These are phyloP conservation scores for Pseudorhombus dupliciocellatus DNA, from an alignment of 2,113 vertebrate genomes.

Conservation along the genomic window DNA sequence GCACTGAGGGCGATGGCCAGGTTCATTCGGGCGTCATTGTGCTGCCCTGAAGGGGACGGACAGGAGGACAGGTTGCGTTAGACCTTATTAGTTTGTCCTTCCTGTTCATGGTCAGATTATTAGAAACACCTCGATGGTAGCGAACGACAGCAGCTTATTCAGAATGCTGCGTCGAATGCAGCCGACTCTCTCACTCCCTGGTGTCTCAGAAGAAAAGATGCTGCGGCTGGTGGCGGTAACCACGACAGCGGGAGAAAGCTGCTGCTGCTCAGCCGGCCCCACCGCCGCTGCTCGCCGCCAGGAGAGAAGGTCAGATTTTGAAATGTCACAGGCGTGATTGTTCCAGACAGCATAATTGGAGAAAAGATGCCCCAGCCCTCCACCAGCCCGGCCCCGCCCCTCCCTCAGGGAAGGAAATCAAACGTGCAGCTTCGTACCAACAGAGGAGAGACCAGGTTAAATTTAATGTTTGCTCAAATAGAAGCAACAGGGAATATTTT, in stretches of 20 bases:
- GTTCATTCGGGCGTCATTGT: constrained; percentile 98
- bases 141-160: background rate
- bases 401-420: constrained; percentile 38
- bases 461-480: no score
- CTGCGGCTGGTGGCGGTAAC: constrained; percentile 35
- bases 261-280: constrained; percentile 48
- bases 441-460: no score
- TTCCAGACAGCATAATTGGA: constrained; percentile 84
- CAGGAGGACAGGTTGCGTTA: background rate
- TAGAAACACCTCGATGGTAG: background rate
- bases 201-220: constrained; percentile 20
- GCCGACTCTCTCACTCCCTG: background rate
- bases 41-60: constrained; percentile 86
- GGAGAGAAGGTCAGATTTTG: constrained; percentile 83
- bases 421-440: constrained; percentile 48
- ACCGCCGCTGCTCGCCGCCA: constrained; percentile 47
- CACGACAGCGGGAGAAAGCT: constrained; percentile 38
- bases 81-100: background rate
- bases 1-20: constrained; percentile 92
- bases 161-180: background rate
- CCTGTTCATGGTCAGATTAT: background rate
- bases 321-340: constrained; percentile 84
- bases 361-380: constrained; percentile 59
- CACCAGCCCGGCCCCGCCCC: constrained; percentile 1
- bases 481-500: no score